phyloP scores from a whole-genome alignment of 2,113 vertebrate species.

The Muntiacus reevesi region DNA sequence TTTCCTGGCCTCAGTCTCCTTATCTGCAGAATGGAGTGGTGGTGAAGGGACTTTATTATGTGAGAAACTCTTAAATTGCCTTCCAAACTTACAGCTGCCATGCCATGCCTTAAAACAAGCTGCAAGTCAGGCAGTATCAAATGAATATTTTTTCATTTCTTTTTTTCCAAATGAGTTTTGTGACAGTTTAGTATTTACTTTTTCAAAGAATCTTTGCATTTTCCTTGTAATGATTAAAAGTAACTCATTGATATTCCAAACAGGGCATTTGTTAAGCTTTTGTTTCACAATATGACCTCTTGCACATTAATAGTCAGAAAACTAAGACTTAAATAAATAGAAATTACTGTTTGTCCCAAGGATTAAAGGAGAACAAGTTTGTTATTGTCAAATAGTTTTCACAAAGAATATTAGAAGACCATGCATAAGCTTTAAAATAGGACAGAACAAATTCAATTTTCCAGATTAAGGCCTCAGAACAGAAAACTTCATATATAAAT shows the following conservation, averaged over 20 bases:
- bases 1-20: background rate
- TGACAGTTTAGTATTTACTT: slow-evolving; percentile 51
- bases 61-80: background rate
- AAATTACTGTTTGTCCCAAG: slow-evolving; percentile 73
- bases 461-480: slow-evolving; percentile 29
- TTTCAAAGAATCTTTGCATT: slow-evolving; percentile 53
- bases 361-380: slow-evolving; percentile 74
- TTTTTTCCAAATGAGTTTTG: slow-evolving; percentile 41
- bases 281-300: slow-evolving; percentile 71
- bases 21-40: background rate
- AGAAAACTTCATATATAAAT: slow-evolving; percentile 11
- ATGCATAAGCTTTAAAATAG: slow-evolving; percentile 35
- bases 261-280: slow-evolving; percentile 70
- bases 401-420: slow-evolving; percentile 70
- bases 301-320: slow-evolving; percentile 74
- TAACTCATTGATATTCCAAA: slow-evolving; percentile 75
- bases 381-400: slow-evolving; percentile 71
- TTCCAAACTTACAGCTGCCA: background rate
- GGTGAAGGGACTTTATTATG: background rate
- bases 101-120: background rate
- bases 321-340: slow-evolving; percentile 75
- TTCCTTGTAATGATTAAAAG: slow-evolving; percentile 58
- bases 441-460: slow-evolving; percentile 55
- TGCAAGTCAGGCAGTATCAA: background rate
- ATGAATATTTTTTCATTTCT: slow-evolving; percentile 6